Conservation (phyloP, 2,797 vertebrate species). For the Argyrosomus regius region DNA sequence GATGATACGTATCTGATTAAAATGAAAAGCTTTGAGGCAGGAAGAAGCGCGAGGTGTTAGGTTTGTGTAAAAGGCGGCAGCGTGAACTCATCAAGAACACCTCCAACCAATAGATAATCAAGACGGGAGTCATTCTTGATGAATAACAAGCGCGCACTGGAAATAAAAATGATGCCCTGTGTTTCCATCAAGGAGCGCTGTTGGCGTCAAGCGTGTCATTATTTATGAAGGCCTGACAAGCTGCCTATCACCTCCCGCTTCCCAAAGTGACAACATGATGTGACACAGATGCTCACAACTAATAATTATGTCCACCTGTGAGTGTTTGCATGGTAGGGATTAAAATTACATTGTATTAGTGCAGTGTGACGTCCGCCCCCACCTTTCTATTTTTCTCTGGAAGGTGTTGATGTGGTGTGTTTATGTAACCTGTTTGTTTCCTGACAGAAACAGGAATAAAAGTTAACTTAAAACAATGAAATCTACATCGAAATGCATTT, state of each 20-base stretch:
- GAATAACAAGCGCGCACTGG: slow-evolving; percentile 27
- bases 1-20: slow-evolving; percentile 46
- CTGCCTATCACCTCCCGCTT: slow-evolving; percentile 9
- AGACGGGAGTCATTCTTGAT: slow-evolving; percentile 14
- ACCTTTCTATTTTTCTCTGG: not conserved
- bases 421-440: not conserved
- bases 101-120: not conserved
- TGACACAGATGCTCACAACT: slow-evolving; percentile 15
- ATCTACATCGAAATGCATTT: too few relatives aligned
- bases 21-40: slow-evolving; percentile 36
- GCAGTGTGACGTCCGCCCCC: not conserved
- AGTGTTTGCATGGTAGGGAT: not conserved
- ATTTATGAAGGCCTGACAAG: slow-evolving; percentile 23
- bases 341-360: not conserved
- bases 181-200: slow-evolving; percentile 20
- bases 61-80: not conserved
- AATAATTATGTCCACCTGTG: not conserved
- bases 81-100: slow-evolving; percentile 27
- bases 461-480: not conserved
- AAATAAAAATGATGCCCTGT: slow-evolving; percentile 14
- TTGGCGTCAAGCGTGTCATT: not conserved
- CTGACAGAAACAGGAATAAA: not conserved
- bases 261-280: not conserved
- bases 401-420: not conserved
- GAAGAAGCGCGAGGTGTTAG: slow-evolving; percentile 8